Evolutionary conservation across 2,797 vertebrate species (phyloP), one percentile per base, ranked within the genome.

Genomic region (Xerus rutilus): DNA sequence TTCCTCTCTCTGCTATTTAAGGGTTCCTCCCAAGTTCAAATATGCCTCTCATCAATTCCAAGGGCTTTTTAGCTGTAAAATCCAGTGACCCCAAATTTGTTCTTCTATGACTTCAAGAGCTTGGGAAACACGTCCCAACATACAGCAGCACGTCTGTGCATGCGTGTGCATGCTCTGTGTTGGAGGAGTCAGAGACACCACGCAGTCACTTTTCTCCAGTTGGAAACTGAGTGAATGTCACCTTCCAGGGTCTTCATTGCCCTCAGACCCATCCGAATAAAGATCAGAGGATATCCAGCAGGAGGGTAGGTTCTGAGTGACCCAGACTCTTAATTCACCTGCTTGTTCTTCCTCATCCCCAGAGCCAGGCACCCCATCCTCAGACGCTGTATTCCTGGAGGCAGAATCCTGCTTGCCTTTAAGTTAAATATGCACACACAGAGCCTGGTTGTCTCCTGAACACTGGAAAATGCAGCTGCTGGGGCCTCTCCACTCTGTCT

Each of bases 281-380:
- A 43, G 13, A 17, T 28, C 4, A 28, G 47, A 7, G 3, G 12
- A 12, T 0, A 6, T 74, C 15, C 18, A 28, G 25, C 43, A 30
- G 12, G 30, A 47, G 21, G 0, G 2, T 67, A 17, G 28, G 17
- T 13, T 43, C 43, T 0, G 0, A 20, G 45, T 5, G 30, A 8
- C 39, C 28, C 2, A 30, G 14, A 20, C 21, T 13, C 21, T 32
- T 23, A 7, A 4, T n/a, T 39, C 59, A 47, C 6, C 5, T 17
- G n/a, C 6, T 18, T 45, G 1, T 32, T 47, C 35, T 2, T 32
- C 25, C 10, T 72, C 52, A 11, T 25, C 7, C n/a, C 20, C 35
- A 47, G 7, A 10, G 18, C 11, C 4, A 8, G 30, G 25, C 1
- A n/a, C 11, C 43, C 54, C 3, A 23, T 14, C 43, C 23, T 70